These are phyloP conservation scores for Heliconius charithonia DNA, from an alignment of 2,888 invertebrate genomes.

Conservation along the genomic window DNA sequence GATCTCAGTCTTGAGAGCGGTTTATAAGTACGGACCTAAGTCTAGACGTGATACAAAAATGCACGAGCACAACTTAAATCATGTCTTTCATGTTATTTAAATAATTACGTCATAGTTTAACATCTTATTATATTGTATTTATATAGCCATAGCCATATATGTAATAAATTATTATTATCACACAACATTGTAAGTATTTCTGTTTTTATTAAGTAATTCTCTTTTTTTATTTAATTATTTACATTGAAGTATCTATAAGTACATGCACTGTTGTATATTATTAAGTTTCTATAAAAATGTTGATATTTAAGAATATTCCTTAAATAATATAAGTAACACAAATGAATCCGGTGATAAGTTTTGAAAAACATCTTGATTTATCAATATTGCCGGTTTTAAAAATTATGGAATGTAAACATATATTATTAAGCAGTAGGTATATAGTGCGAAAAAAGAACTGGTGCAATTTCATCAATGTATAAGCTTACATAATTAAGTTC, in stretches of 20 bases:
- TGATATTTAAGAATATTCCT: no score
- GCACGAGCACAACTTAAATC: neutral
- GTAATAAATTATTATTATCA: neutral
- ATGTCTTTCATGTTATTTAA: neutral
- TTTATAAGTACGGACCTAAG: neutral
- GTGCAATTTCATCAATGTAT: no score
- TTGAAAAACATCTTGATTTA: neutral
- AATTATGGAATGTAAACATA: neutral
- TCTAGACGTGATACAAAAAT: neutral
- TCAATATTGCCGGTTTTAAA: neutral
- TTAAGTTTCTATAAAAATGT: no score
- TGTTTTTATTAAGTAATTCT: neutral
- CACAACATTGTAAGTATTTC: neutral
- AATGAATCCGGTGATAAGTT: neutral
- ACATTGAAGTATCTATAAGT: neutral
- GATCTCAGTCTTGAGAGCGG: no score
- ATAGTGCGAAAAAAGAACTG: neutral
- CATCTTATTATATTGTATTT: neutral
- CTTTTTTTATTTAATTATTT: neutral
- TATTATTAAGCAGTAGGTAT: neutral
- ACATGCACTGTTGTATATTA: neutral
- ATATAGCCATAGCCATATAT: neutral
- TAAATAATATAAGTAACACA: neutral
- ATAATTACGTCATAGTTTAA: neutral
- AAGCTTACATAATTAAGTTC: neutral